A percentile compares a stretch with the other conserved stretches of the same genome.
These are phyloP conservation scores for Synanthedon formicaeformis DNA, from an alignment of 2,888 invertebrate genomes.

Conservation along the genomic window DNA sequence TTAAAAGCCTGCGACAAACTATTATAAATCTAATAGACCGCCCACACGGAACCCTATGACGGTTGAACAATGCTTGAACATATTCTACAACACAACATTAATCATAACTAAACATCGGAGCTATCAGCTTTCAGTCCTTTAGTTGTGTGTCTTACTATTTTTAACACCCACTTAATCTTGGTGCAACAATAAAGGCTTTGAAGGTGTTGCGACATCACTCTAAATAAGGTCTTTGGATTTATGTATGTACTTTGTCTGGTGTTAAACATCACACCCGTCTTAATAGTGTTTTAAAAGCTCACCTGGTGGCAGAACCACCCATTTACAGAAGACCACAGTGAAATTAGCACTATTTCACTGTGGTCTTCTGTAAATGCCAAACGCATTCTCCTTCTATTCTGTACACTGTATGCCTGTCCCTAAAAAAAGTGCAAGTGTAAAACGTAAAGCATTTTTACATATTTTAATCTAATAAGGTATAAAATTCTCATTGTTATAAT, in stretches of 20 bases:
- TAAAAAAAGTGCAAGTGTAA: too few species aligned
- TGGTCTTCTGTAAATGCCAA: too few species aligned
- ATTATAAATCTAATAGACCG: conserved; percentile 57
- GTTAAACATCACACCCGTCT: not conserved
- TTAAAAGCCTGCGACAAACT: conserved; percentile 21
- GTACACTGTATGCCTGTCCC: too few species aligned
- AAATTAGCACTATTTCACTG: too few species aligned
- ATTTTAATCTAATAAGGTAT: too few species aligned
- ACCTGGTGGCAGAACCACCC: too few species aligned
- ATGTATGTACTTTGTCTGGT: too few species aligned
- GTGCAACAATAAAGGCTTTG: conserved; percentile 43
- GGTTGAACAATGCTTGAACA: conserved; percentile 52
- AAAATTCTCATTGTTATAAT: too few species aligned
- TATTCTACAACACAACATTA: conserved; percentile 55
- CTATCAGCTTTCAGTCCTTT: conserved; percentile 59
- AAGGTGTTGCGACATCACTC: conserved; percentile 24
- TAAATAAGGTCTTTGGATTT: not conserved
- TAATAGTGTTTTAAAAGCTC: too few species aligned
- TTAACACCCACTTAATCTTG: conserved; percentile 66
- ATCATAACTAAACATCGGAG: conserved; percentile 49
- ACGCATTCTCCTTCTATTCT: too few species aligned
- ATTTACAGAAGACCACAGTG: too few species aligned
- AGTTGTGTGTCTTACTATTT: conserved; percentile 54
- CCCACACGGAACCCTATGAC: conserved; percentile 40
- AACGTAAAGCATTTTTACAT: too few species aligned